phyloP scores from a whole-genome alignment of 2,797 vertebrate genomes.

The Rhinophrynus dorsalis region DNA sequence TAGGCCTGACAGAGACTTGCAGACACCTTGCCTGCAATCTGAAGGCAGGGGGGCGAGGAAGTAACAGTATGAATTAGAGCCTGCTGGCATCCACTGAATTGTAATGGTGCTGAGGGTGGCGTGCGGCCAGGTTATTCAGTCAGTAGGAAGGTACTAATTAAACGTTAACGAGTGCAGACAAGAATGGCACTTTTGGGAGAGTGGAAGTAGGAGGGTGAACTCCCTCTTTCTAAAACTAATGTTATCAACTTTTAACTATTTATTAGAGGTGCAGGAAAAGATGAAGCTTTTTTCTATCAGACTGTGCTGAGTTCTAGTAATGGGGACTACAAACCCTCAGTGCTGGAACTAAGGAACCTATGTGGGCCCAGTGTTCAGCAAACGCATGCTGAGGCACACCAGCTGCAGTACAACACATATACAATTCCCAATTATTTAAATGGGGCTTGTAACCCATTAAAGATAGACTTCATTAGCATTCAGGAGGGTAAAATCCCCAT shows the following conservation, averaged over 20 bases:
- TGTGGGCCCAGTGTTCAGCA: too few species aligned
- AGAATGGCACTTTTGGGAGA: constrained; percentile 57
- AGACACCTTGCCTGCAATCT: constrained; percentile 36
- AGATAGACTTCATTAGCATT: too few species aligned
- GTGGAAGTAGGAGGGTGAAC: background rate
- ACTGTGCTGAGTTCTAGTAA: too few species aligned
- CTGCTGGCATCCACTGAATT: constrained; percentile 74
- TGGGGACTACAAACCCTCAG: too few species aligned
- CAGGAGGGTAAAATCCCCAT: too few species aligned
- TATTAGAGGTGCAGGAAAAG: background rate
- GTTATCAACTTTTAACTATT: background rate
- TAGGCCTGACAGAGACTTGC: background rate
- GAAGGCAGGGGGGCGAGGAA: constrained; percentile 54
- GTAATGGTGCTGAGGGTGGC: constrained; percentile 73
- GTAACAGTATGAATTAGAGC: constrained; percentile 57
- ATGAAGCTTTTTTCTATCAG: too few species aligned
- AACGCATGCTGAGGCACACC: too few species aligned
- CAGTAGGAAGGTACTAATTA: constrained; percentile 73
- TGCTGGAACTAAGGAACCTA: too few species aligned
- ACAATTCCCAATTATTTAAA: too few species aligned
- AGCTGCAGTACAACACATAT: too few species aligned
- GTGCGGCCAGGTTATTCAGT: constrained; percentile 64
- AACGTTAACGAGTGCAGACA: constrained; percentile 76
- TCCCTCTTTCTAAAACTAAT: background rate
- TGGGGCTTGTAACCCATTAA: too few species aligned